A percentile compares a stretch with the other conserved stretches of the same genome.
Evolutionary conservation across 2,797 vertebrate species (phyloP).

Genomic region (Xyrichtys novacula): DNA sequence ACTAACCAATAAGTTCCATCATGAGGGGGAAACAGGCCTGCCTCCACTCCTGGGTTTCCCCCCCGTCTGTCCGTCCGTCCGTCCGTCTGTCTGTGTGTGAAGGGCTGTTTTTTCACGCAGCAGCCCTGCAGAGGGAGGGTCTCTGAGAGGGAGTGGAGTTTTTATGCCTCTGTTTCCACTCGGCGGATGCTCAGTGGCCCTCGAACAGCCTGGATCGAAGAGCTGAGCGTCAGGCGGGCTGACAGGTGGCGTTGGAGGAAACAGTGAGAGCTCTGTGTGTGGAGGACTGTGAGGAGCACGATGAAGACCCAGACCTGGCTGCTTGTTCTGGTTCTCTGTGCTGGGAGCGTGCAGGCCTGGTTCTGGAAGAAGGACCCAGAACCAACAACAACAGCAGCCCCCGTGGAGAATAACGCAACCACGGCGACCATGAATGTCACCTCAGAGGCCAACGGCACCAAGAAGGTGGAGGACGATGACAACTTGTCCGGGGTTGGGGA

Average conservation of each 20-base stretch:
- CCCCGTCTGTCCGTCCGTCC: too few species aligned
- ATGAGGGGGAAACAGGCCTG: slow-evolving; percentile 34
- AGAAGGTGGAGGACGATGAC: slow-evolving; percentile 57
- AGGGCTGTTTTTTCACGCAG: slow-evolving; percentile 32
- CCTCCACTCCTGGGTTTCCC: slow-evolving; percentile 53
- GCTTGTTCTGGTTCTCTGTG: slow-evolving; percentile 64
- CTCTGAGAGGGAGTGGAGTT: slow-evolving; percentile 47
- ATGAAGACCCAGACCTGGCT: slow-evolving; percentile 44
- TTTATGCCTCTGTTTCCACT: slow-evolving; percentile 49
- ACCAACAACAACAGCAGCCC: neutral
- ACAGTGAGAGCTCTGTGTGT: slow-evolving; percentile 33
- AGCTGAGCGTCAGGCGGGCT: slow-evolving; percentile 42
- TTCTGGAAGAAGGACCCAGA: neutral
- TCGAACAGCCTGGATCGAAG: slow-evolving; percentile 45
- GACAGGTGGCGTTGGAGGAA: slow-evolving; percentile 45
- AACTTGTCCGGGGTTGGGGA: slow-evolving; percentile 79
- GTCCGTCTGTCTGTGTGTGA: too few species aligned
- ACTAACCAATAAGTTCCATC: slow-evolving; percentile 55
- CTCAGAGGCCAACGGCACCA: neutral
- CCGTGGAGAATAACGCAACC: neutral
- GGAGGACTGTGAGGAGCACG: slow-evolving; percentile 57
- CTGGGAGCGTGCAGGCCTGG: slow-evolving; percentile 65
- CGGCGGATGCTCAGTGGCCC: slow-evolving; percentile 54
- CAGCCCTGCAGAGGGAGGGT: slow-evolving; percentile 56
- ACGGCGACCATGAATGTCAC: neutral